Conservation (phyloP, 2,797 vertebrate species). For the Yasuhikotakia modesta region DNA sequence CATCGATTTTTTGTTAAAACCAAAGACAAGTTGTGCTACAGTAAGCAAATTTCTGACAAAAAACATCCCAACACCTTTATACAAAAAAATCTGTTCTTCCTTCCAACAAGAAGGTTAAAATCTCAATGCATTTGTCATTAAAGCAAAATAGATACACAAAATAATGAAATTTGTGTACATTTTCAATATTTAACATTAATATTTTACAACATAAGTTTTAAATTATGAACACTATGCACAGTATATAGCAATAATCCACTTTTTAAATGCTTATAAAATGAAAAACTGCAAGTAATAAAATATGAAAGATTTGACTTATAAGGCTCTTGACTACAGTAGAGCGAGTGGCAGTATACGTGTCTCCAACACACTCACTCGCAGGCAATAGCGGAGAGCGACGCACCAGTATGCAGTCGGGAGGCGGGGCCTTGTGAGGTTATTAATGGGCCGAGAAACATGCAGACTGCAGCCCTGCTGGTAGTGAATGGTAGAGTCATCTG, state of each 20-base stretch:
- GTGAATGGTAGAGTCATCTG: conserved; percentile 61
- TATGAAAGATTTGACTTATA: conserved; percentile 30
- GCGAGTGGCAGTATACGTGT: conserved; percentile 3
- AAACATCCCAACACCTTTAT: neutral
- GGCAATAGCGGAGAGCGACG: conserved; percentile 36
- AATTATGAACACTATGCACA: no score
- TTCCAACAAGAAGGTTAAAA: neutral
- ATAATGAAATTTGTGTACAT: neutral
- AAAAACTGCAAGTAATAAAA: conserved; percentile 4
- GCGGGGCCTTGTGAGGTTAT: conserved; percentile 48
- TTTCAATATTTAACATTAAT: no score
- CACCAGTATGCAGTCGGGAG: conserved; percentile 8
- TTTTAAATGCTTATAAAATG: conserved; percentile 19
- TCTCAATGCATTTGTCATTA: neutral
- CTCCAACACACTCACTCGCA: conserved; percentile 1
- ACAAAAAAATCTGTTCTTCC: neutral
- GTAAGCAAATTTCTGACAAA: neutral
- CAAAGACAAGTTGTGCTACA: neutral
- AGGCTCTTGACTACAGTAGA: conserved; percentile 6
- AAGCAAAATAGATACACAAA: neutral
- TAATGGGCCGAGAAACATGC: conserved; percentile 55
- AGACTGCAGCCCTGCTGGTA: conserved; percentile 53
- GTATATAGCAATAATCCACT: neutral
- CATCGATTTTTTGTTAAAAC: no score
- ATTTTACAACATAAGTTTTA: no score